Percentiles rank a stretch among this genome's conserved stretches.
Evolutionary conservation across 2,888 invertebrate species (phyloP).

Genomic region (Eutolmus rufibarbis): DNA sequence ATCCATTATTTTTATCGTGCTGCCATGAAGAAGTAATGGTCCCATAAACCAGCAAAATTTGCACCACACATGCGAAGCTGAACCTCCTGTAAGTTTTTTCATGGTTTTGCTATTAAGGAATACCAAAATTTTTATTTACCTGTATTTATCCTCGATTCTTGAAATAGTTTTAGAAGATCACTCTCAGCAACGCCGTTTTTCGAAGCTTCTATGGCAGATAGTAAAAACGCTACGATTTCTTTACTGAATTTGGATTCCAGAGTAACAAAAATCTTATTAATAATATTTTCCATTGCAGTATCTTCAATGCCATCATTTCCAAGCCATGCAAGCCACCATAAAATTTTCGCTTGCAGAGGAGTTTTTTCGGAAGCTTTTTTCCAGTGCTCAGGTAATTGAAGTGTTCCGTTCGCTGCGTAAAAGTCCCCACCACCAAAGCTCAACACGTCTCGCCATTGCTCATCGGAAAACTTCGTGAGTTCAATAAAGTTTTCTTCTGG

Average conservation of each 20-base stretch:
- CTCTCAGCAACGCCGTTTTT: conserved; percentile 81
- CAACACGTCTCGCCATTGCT: conserved; percentile 60
- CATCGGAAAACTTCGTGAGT: conserved; percentile 57
- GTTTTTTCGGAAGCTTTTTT: conserved; percentile 57
- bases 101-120: neutral
- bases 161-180: conserved; percentile 72
- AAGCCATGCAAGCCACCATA: conserved; percentile 72
- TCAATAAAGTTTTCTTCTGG: conserved; percentile 57
- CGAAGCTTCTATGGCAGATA: conserved; percentile 77
- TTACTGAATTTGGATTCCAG: conserved; percentile 74
- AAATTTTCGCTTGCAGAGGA: conserved; percentile 62
- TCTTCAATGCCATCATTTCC: conserved; percentile 67
- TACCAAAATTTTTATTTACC: neutral
- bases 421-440: conserved; percentile 60
- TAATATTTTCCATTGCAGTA: conserved; percentile 66
- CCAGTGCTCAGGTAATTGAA: conserved; percentile 59
- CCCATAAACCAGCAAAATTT: conserved; percentile 63
- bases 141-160: conserved; percentile 44
- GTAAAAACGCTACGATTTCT: conserved; percentile 71
- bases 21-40: conserved; percentile 59
- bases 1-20: conserved; percentile 60
- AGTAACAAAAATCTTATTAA: conserved; percentile 72
- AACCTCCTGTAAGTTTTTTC: conserved; percentile 24
- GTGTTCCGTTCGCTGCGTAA: conserved; percentile 58
- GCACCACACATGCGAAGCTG: conserved; percentile 57